phyloP scores from a whole-genome alignment of 2,888 invertebrate species.

The Drosophila dives region DNA sequence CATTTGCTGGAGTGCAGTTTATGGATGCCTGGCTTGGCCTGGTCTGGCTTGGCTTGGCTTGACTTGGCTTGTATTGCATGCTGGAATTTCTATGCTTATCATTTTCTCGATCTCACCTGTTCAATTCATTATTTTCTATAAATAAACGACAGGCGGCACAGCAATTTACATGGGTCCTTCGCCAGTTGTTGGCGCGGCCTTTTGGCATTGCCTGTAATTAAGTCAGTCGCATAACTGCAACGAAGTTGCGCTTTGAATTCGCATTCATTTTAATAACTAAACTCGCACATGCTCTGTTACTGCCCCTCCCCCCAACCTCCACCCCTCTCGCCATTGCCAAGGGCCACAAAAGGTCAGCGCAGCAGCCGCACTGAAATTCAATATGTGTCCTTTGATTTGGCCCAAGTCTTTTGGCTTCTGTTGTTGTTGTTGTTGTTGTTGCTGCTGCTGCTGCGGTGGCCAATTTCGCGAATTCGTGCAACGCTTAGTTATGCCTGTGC shows the following conservation, averaged over 20 bases:
- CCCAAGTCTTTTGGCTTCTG: slow-evolving; percentile 38
- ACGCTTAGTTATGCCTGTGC: slow-evolving; percentile 67
- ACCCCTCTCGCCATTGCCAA: not conserved
- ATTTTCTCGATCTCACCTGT: slow-evolving; percentile 80
- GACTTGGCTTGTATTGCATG: slow-evolving; percentile 54
- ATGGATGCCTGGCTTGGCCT: slow-evolving; percentile 18
- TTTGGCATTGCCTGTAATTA: slow-evolving; percentile 58
- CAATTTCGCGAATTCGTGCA: slow-evolving; percentile 79
- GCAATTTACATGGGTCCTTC: slow-evolving; percentile 68
- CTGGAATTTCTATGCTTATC: slow-evolving; percentile 81
- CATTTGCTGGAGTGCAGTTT: slow-evolving; percentile 6
- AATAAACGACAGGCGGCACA: slow-evolving; percentile 71
- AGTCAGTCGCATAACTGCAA: slow-evolving; percentile 62
- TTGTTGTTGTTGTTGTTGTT: slow-evolving; percentile 20
- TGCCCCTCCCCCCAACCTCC: not conserved
- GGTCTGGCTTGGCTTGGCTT: too few relatives aligned
- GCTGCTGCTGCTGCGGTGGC: slow-evolving; percentile 68
- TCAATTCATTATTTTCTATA: slow-evolving; percentile 81
- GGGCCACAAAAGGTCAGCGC: slow-evolving; percentile 65
- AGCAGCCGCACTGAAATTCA: slow-evolving; percentile 65
- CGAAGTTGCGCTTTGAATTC: slow-evolving; percentile 52
- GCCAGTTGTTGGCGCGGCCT: not conserved
- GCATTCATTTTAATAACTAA: slow-evolving; percentile 76
- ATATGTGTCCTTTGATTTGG: slow-evolving; percentile 71
- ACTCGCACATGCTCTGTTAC: slow-evolving; percentile 40